Base-by-base conservation (phyloP, 2,888 invertebrate genomes). In the Chaitophorus viminalis region DNA sequence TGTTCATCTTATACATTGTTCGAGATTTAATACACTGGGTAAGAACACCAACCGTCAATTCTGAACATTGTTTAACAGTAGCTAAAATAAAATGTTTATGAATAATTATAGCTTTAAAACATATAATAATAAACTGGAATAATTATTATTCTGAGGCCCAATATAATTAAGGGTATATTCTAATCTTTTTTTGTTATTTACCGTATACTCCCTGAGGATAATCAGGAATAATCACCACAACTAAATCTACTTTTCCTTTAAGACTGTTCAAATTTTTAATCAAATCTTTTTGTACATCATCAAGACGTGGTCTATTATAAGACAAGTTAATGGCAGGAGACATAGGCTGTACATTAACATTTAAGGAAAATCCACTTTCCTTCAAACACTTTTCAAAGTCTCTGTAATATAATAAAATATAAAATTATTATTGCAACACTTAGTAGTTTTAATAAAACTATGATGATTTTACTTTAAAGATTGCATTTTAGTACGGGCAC, bases 1-100 rank as follows among this genome's bases (percentile, higher is more conserved):
- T 90, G 91, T 95, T 92, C 89, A 91, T 91, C 72, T 90, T 91
- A 4, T 89, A 86, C 0, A 94, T 88, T 0, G 94, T 94, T 0
- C 89, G 89, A 0, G 91, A 90, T 92, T 94, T 95, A 89, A 94
- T 93, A 91, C 95, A 97, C 91, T 95, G 97, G 0, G 96, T 96
- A 74, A 95, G 91, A 85, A 95, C 93, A 0, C 95, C 95, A 18
- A 94, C 89, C 17, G 89, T 77, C 0, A 95, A 90, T 91, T 96
- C 96, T 0, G 96, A 94, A 25, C 93, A 92, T 90, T 94, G 93
- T 90, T 96, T 96, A 0, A 95, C 93, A 91, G 92, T 91, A 89
- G 92, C 92, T 91, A 83, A 36, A 88, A 89, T 77, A 83, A 36
- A 89, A 74, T 46, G 14, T 68, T 8, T 1, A 68, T 68, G 6